Base-by-base conservation (phyloP, 1,140 invertebrate genomes). In the Oncopodura yosiiana region DNA sequence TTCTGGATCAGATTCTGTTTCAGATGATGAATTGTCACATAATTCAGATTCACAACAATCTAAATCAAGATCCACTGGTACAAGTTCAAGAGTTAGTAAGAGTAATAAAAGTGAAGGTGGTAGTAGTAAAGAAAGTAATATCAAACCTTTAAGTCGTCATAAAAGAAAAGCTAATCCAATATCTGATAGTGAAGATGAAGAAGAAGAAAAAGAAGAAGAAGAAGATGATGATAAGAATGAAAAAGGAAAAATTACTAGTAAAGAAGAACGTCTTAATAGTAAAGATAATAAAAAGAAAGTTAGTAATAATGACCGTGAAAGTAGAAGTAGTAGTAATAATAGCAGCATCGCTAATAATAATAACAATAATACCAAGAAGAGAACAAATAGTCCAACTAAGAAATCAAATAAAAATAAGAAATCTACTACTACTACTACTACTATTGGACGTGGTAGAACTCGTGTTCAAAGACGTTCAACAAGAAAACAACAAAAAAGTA, bases 201-300 rank as follows among this genome's bases (percentile, higher is more conserved):
- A 58, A 29, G 53, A 55, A 18, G 53, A 49, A 32, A 36, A 49
- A 29, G 49, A 50, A 12, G 58, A 60, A 42, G 30, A 34, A n/a
- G 30, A 34, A 34, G 8, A 9, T n/a, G 30, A 9, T n/a, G 30
- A 8, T n/a, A 34, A 8, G 8, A n/a, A 34, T 8, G 30, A 34
- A 8, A n/a, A 34, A n/a, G 43, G 16, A 12, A 23, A 26, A 24
- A 27, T 45, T 11, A 21, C 24, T 21, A 23, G 5, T 45, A 9
- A 32, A 49, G 5, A 24, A 21, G 3, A 30, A 37, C 12, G 46
- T 23, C 16, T 27, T 16, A 34, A 49, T 49, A 34, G 32, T 30
- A 16, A 49, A 46, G 44, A 46, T n/a, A n/a, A n/a, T n/a, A n/a
- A 49, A 49, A 49, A 49, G 46, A 49, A 49, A 49, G 32, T 49